These are phyloP conservation scores for Crypturellus tataupa DNA, from an alignment of 2,797 vertebrate species.

Conservation along the genomic window DNA sequence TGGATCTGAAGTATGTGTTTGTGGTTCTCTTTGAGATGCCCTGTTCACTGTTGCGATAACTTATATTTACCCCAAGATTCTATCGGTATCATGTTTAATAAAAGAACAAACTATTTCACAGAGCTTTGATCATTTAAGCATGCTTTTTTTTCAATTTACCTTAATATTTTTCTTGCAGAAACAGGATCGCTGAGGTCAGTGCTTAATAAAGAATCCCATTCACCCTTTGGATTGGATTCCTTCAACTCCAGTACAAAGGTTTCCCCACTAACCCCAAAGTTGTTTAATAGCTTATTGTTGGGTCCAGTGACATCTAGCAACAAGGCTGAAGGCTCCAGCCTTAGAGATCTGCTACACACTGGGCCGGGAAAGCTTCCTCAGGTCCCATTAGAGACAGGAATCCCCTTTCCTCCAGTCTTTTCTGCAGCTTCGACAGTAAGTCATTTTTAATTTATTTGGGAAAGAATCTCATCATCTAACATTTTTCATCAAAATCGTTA, in stretches of 20 bases:
- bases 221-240: conserved; percentile 93
- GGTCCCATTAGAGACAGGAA: conserved; percentile 88
- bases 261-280: conserved; percentile 92
- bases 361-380: conserved; percentile 96
- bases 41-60: not conserved
- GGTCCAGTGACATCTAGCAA: conserved; percentile 92
- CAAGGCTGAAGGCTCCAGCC: conserved; percentile 96
- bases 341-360: conserved; percentile 96
- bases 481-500: not conserved
- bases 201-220: conserved; percentile 92
- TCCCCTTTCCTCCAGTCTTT: conserved; percentile 97
- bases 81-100: not conserved
- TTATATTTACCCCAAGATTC: not conserved
- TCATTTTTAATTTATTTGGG: conserved; percentile 45
- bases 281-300: conserved; percentile 97
- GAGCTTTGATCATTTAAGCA: not conserved
- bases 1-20: not conserved
- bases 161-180: conserved; percentile 83
- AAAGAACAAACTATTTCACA: not conserved
- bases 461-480: not conserved
- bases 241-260: conserved; percentile 86
- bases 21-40: not conserved
- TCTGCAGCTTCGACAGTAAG: conserved; percentile 89
- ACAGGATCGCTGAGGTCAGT: conserved; percentile 92
- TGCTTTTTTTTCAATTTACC: not conserved